Base-by-base conservation (phyloP, 2,113 vertebrate genomes). In the Cettia cetti region DNA sequence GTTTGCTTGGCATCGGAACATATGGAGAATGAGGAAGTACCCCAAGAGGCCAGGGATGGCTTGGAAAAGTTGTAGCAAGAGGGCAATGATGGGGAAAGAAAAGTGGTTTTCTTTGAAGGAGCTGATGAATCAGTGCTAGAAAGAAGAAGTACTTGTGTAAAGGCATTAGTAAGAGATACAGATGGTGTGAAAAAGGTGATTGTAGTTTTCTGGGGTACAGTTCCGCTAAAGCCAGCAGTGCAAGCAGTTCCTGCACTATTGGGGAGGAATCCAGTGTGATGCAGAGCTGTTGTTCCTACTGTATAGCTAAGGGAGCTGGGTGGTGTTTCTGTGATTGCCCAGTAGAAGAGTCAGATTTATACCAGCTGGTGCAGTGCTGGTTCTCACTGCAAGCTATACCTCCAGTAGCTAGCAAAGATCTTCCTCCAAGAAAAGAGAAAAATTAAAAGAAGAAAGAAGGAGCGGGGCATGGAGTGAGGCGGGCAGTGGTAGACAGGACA, bases 381-480 rank as follows among this genome's bases (percentile, higher is more conserved):
- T 87, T 82, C 50, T 53, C 14, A 13, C 30, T 57, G 37, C 3
- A 7, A 16, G 20, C 20, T 49, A 4, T 35, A 61, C 30, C 23
- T 85, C 14, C 28, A n/a, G 31, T 37, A 42, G 45, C 71, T 49
- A 71, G 50, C 40, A 57, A 66, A 75, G 14, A 24, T 53, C 49
- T 57, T 63, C 31, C 54, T 74, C 78, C n/a, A 75, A 66, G 56
- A 65, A 82, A n/a, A 6, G 4, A 35, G 2, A n/a, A 57, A 54
- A 64, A 65, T 8, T 7, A 9, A 47, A 49, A 21, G 5, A 37
- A 31, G 15, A 45, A 64, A 14, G 5, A 13, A 20, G 4, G 3
- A 13, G 7, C 8, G 4, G 3, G 11, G 40, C n/a, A n/a, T 8
- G 9, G 10, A 15, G 7, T 12, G 20, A 13, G 1, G 7, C 44